A percentile compares a stretch with the other conserved stretches of the same genome.
These are phyloP conservation scores for Chaetophractus vellerosus DNA, from an alignment of 2,797 vertebrate genomes.

Conservation along the genomic window DNA sequence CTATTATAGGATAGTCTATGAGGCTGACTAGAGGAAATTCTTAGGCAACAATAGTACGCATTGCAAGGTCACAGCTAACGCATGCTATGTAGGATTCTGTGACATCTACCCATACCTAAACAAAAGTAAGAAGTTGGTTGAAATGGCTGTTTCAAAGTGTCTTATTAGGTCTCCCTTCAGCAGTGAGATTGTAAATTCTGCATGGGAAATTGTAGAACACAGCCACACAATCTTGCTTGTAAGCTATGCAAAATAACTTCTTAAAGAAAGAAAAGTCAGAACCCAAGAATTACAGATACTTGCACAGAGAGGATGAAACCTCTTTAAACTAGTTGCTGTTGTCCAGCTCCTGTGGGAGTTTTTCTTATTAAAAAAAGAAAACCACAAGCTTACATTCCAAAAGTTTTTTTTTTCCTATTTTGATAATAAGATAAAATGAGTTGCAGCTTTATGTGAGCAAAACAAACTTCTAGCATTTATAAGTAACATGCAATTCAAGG, in stretches of 20 bases:
- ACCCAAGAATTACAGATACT: background rate
- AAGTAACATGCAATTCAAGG: background rate
- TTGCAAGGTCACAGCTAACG: background rate
- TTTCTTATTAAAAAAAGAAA: slow-evolving; percentile 20
- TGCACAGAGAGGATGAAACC: background rate
- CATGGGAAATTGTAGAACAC: background rate
- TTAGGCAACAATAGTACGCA: accelerated
- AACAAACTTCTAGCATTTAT: background rate
- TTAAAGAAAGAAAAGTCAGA: background rate
- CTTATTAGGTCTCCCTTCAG: background rate
- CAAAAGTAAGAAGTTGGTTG: background rate
- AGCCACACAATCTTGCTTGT: background rate
- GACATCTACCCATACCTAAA: background rate
- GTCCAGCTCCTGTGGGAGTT: background rate
- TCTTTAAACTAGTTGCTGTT: background rate
- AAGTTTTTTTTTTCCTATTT: background rate
- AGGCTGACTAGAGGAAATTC: background rate
- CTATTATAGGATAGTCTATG: background rate
- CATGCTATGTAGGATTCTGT: background rate
- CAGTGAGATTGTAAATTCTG: background rate
- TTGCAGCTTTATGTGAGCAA: background rate
- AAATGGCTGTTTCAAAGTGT: background rate
- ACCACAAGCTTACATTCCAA: slow-evolving; percentile 9
- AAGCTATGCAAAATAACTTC: background rate
- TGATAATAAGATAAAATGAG: slow-evolving; percentile 4